These are phyloP conservation scores for Salarias fasciatus DNA, from an alignment of 2,797 vertebrate genomes.

Conservation along the genomic window DNA sequence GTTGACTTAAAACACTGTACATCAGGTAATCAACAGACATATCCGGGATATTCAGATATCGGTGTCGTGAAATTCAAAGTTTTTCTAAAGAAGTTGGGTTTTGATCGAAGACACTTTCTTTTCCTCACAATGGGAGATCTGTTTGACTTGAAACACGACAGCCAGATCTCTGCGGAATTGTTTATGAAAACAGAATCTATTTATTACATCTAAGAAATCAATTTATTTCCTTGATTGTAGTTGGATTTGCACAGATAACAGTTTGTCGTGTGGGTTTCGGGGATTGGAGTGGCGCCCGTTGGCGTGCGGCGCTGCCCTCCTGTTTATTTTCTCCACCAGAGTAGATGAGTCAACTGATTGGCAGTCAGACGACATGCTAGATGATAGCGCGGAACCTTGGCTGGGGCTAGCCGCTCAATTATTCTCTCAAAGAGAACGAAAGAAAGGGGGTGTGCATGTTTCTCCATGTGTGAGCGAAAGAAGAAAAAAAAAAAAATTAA, in stretches of 20 bases:
- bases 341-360: conserved; percentile 71
- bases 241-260: conserved; percentile 45
- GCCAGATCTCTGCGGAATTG: conserved; percentile 23
- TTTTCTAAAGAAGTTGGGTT: no score
- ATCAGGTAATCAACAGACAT: no score
- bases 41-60: no score
- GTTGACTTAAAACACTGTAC: no score
- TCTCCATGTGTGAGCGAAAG: conserved; percentile 5
- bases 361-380: conserved; percentile 56
- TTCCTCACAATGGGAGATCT: neutral
- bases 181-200: conserved; percentile 33
- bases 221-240: conserved; percentile 39
- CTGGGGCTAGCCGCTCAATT: conserved; percentile 60
- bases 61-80: no score
- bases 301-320: conserved; percentile 54
- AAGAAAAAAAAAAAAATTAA: neutral
- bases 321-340: conserved; percentile 72
- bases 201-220: conserved; percentile 37
- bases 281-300: conserved; percentile 54
- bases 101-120: neutral
- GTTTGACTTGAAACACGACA: conserved; percentile 14
- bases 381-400: conserved; percentile 64
- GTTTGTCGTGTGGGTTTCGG: conserved; percentile 51
- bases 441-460: conserved; percentile 10
- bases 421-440: conserved; percentile 56